These are phyloP conservation scores for Drosophila parabipectinata DNA, from an alignment of 1,140 invertebrate species.

Conservation along the genomic window DNA sequence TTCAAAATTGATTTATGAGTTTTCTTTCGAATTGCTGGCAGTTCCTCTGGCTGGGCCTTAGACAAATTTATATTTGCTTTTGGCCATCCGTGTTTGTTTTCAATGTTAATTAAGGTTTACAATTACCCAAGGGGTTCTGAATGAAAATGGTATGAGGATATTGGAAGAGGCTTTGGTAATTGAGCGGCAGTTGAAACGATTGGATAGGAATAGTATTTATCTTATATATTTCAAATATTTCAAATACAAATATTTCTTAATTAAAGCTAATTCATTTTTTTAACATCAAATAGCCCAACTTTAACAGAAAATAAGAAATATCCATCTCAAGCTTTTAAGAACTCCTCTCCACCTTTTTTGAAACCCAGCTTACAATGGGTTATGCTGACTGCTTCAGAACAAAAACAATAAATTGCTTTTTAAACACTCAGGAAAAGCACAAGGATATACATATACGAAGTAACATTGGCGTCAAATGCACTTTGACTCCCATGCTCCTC, in stretches of 20 bases:
- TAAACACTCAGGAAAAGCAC: slow-evolving; percentile 72
- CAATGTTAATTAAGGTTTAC: slow-evolving; percentile 79
- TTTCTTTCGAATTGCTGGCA: slow-evolving; percentile 67
- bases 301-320: not conserved
- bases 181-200: slow-evolving; percentile 36
- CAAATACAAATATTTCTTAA: too few relatives aligned
- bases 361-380: not conserved
- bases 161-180: slow-evolving; percentile 18
- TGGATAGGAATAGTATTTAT: not conserved
- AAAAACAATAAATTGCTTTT: slow-evolving; percentile 79
- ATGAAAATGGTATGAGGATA: not conserved
- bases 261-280: not conserved
- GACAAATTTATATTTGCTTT: slow-evolving; percentile 34
- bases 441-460: slow-evolving; percentile 22
- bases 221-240: not conserved
- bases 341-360: not conserved
- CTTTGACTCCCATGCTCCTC: slow-evolving; percentile 26
- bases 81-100: slow-evolving; percentile 70
- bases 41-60: slow-evolving; percentile 6
- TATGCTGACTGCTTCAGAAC: slow-evolving; percentile 17
- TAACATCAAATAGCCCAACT: not conserved
- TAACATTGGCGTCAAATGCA: slow-evolving; percentile 45
- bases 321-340: not conserved
- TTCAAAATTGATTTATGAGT: slow-evolving; percentile 82
- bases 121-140: slow-evolving; percentile 47